Evolutionary conservation across 2,797 vertebrate genomes (phyloP), one percentile per base, ranked within the genome.

Genomic region (Pachyuromys duprasi): DNA sequence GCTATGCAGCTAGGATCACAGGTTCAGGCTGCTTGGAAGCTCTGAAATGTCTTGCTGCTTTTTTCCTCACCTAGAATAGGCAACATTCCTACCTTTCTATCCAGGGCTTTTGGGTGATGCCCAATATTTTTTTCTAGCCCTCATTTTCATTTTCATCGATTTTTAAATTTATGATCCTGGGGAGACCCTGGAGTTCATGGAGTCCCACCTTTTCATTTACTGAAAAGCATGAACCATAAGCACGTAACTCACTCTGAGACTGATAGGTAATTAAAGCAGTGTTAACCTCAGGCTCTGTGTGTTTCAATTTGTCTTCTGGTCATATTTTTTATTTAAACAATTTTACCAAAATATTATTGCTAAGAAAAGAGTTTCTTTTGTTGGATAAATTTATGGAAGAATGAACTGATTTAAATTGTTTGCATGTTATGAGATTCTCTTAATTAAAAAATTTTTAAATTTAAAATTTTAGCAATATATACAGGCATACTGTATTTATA

Each of bases 301-400:
- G 20, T 69, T 70, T n/a, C 55, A 36, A 70, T 92, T n/a, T 86
- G 45, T 60, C 28, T 72, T 80, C 67, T 70, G 31, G 55, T 70
- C 70, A 57, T 86, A 42, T 93, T 93, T 39, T 92, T 94, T 42
- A 82, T 86, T 92, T 88, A 91, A 78, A 53, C 55, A 89, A 45
- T 3, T 65, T 76, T 74, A 63, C 39, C 39, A 39, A 86, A 82
- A 69, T 74, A 0, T 45, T 39, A 3, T 74, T 89, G 42, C 86
- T 20, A 72, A 60, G 53, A 72, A 89, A 72, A 8, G 4, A 1
- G 14, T 88, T n/a, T 74, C 20, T 75, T 12, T 65, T 53, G n/a
- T 65, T 53, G 86, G 75, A 70, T 84, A 89, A 60, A 82, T 36
- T 74, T 49, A 93, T 69, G n/a, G 36, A 80, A 65, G 53, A 91